phyloP scores from a whole-genome alignment of 2,888 invertebrate genomes.

The Oligia strigilis region DNA sequence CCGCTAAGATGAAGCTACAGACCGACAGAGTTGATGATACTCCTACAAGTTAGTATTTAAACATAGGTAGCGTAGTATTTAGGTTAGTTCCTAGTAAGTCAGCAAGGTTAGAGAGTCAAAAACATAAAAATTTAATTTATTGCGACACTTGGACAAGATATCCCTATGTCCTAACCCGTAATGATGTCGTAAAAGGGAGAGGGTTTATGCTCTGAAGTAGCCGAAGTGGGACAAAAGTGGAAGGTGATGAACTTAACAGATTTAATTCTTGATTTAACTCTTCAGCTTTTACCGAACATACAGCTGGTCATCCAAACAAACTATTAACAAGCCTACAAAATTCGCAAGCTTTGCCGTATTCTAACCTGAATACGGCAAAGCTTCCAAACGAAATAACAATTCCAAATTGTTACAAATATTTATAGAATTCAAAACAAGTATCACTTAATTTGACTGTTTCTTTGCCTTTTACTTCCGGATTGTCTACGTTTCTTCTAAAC shows the following conservation, averaged over 20 bases:
- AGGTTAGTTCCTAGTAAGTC: neutral
- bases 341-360: too few relatives aligned
- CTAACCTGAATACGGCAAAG: too few relatives aligned
- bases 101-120: too few relatives aligned
- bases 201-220: neutral
- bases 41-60: slow-evolving; percentile 84
- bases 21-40: slow-evolving; percentile 87
- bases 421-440: neutral
- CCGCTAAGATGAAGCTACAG: slow-evolving; percentile 87
- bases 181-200: neutral
- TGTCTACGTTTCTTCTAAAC: neutral
- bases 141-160: neutral
- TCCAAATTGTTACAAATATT: too few relatives aligned
- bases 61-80: neutral
- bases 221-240: neutral
- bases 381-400: too few relatives aligned
- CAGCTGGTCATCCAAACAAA: too few relatives aligned
- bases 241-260: neutral
- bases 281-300: neutral
- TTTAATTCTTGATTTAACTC: neutral
- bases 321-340: too few relatives aligned
- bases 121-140: neutral
- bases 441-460: neutral
- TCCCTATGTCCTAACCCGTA: neutral
- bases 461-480: neutral